Evolutionary conservation across 2,888 invertebrate genomes (phyloP).

Genomic region (Cheilosia scutellata): DNA sequence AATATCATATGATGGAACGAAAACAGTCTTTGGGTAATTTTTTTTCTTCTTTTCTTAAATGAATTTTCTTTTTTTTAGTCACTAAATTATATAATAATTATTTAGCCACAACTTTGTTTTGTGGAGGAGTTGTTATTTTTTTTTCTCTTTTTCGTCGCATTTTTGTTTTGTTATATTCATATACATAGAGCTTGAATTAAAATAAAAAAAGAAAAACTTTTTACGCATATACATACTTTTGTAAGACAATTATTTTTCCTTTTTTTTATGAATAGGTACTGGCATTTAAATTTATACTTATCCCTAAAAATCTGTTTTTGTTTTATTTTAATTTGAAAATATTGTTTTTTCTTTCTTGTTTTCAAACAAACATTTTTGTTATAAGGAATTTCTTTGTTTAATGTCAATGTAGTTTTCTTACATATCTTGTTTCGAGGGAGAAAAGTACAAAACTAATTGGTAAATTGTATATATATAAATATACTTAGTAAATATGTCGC

Average conservation of each 20-base stretch:
- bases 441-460: conserved; percentile 76
- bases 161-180: conserved; percentile 57
- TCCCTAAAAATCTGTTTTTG: conserved; percentile 55
- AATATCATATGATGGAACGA: conserved; percentile 83
- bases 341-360: conserved; percentile 68
- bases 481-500: conserved; percentile 74
- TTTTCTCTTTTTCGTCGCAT: conserved; percentile 30
- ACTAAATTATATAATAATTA: conserved; percentile 74
- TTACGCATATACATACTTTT: conserved; percentile 48
- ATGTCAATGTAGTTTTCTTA: conserved; percentile 62
- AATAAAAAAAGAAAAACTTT: conserved; percentile 21
- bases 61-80: conserved; percentile 62
- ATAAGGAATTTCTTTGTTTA: conserved; percentile 68
- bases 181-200: conserved; percentile 63
- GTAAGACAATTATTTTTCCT: conserved; percentile 34
- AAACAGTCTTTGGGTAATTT: conserved; percentile 85
- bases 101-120: conserved; percentile 72
- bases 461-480: conserved; percentile 74
- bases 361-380: conserved; percentile 50
- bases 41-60: conserved; percentile 72
- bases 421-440: conserved; percentile 64
- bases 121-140: conserved; percentile 47
- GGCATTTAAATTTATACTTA: conserved; percentile 74
- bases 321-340: conserved; percentile 78
- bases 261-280: conserved; percentile 74